Evolutionary conservation across 2,888 invertebrate species (phyloP), one percentile per base, ranked within the genome.

Genomic region (Sabatieria punctata): DNA sequence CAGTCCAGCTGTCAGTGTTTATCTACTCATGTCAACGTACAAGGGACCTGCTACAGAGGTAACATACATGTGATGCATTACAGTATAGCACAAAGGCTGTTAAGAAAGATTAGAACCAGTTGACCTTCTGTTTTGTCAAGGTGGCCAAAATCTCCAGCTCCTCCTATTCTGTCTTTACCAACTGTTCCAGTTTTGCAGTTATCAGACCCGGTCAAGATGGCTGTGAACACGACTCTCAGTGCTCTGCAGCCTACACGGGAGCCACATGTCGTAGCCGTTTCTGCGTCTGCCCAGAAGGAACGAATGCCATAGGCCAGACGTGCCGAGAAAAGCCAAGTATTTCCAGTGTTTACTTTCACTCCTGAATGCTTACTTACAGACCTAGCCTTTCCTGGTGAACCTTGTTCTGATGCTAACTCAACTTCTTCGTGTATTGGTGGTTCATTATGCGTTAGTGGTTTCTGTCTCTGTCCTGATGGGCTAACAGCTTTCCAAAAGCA

Each of bases 121-220:
- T 18, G 11, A 23, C 6, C 25, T 41, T 41, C 11, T 41, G 8
- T 13, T 38, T 11, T 38, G 18, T 21, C 8, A 38, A 6, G 15
- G 11, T 38, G 15, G 8, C 19, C 38, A n/a, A n/a, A 11, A 38
- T 21, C 8, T 38, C 19, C 19, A 11, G 23, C 22, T 18, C 13
- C 15, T 43, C 27, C 4, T 13, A n/a, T 11, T 43, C n/a, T 47
- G 37, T 19, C 27, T 42, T 25, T 26, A 36, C 41, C 41, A 42
- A 41, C 47, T 4, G 21, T 25, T 11, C 6, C 6, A 3, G 13
- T 18, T 25, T 33, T 58, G 49, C 52, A 64, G 64, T 64, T 35
- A 54, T 64, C 49, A 64, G 57, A 49, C 64, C 64, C 26, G 64
- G 64, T 25, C 61, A 64, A 51, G 48, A 51, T 43, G 64, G 64